These are phyloP conservation scores for Monopterus albus DNA, from an alignment of 2,113 vertebrate species.

Conservation along the genomic window DNA sequence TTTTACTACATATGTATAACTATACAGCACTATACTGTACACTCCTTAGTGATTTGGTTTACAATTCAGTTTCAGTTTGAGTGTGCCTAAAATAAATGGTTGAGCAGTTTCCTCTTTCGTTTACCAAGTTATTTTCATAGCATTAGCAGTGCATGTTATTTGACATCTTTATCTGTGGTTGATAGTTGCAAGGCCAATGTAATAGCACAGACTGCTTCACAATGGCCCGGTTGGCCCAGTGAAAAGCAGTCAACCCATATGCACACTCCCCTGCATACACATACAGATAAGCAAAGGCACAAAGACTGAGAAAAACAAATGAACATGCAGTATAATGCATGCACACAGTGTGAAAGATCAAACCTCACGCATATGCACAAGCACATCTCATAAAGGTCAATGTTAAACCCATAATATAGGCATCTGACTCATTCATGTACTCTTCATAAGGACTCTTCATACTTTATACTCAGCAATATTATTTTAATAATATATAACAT, in stretches of 20 bases:
- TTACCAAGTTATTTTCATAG: slow-evolving; percentile 49
- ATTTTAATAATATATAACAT: too few species aligned
- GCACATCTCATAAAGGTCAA: too few species aligned
- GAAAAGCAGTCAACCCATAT: slow-evolving; percentile 33
- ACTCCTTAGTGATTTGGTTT: too few species aligned
- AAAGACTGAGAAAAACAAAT: slow-evolving; percentile 3
- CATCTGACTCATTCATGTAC: too few species aligned
- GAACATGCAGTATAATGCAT: neutral
- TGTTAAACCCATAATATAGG: too few species aligned
- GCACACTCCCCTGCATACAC: neutral
- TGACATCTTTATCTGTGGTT: slow-evolving; percentile 52
- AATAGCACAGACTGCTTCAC: slow-evolving; percentile 32
- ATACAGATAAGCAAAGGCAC: slow-evolving; percentile 2
- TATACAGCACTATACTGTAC: too few species aligned
- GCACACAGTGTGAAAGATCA: neutral
- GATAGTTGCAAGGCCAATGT: slow-evolving; percentile 32
- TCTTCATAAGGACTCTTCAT: too few species aligned
- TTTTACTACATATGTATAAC: too few species aligned
- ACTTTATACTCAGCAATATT: too few species aligned
- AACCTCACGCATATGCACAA: too few species aligned
- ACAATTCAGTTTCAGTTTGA: neutral
- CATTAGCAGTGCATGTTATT: slow-evolving; percentile 19
- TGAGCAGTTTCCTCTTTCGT: slow-evolving; percentile 7
- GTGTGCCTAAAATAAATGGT: slow-evolving; percentile 3
- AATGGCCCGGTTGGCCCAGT: slow-evolving; percentile 41